Evolutionary conservation across 2,797 vertebrate species (phyloP).

Genomic region (Sebastes itinus): DNA sequence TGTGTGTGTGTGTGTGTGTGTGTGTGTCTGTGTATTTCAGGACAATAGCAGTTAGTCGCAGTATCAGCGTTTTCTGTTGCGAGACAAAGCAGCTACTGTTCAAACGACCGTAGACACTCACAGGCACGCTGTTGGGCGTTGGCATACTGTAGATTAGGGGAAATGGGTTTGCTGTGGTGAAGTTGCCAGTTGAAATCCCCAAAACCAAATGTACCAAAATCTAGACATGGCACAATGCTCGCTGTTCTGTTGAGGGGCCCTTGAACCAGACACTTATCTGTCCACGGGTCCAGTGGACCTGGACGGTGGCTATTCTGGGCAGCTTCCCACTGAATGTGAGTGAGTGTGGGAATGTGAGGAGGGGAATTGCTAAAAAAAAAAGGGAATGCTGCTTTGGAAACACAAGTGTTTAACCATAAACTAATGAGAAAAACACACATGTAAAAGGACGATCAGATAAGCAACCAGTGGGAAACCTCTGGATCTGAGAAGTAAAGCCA

Average conservation of each 20-base stretch:
- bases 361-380: constrained; percentile 20
- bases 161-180: background rate
- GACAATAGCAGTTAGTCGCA: constrained; percentile 79
- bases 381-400: background rate
- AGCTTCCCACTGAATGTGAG: constrained; percentile 12
- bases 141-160: constrained; percentile 46
- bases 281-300: constrained; percentile 13
- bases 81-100: constrained; percentile 81
- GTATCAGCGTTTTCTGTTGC: constrained; percentile 76
- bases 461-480: too few species aligned
- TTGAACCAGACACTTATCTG: constrained; percentile 7
- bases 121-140: constrained; percentile 49
- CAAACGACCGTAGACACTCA: constrained; percentile 54
- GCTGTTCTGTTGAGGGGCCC: background rate
- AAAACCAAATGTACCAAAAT: background rate
- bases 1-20: constrained; percentile 1
- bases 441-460: background rate
- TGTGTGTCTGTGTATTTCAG: constrained; percentile 18
- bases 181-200: constrained; percentile 17
- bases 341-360: constrained; percentile 32
- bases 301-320: constrained; percentile 22
- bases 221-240: background rate
- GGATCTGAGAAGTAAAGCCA: too few species aligned
- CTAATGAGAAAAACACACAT: background rate
- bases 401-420: background rate